Evolutionary conservation across 2,113 vertebrate species (phyloP).

Genomic region (Athene noctua): DNA sequence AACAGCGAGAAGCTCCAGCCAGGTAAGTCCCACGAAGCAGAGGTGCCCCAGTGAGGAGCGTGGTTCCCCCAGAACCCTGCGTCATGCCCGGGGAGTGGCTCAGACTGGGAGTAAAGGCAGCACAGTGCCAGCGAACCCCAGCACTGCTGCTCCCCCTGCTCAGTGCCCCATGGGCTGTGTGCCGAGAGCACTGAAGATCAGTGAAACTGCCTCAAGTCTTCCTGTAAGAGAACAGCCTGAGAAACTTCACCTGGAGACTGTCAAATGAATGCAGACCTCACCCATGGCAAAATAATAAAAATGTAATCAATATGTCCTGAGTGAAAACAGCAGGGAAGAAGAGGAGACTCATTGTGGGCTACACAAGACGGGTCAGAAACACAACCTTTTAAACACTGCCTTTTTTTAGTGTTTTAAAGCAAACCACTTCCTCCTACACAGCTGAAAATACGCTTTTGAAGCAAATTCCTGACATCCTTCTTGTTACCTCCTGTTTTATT

Average conservation of each 20-base stretch:
- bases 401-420: not conserved
- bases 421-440: not conserved
- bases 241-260: not conserved
- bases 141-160: not conserved
- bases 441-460: not conserved
- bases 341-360: not conserved
- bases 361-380: not conserved
- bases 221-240: not conserved
- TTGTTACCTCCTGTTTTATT: not conserved
- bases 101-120: not conserved
- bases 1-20: not conserved
- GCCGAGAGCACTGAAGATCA: not conserved
- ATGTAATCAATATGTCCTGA: not conserved
- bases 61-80: not conserved
- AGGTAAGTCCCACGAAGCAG: not conserved
- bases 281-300: not conserved
- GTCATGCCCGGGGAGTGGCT: fast-evolving
- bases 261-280: not conserved
- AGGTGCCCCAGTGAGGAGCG: not conserved
- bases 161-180: fast-evolving
- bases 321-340: not conserved
- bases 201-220: not conserved
- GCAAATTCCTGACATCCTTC: not conserved
- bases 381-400: not conserved
- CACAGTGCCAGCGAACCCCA: fast-evolving